phyloP scores from a whole-genome alignment of 92 coral and sea anemone genomes.

The Heteractis magnifica region DNA sequence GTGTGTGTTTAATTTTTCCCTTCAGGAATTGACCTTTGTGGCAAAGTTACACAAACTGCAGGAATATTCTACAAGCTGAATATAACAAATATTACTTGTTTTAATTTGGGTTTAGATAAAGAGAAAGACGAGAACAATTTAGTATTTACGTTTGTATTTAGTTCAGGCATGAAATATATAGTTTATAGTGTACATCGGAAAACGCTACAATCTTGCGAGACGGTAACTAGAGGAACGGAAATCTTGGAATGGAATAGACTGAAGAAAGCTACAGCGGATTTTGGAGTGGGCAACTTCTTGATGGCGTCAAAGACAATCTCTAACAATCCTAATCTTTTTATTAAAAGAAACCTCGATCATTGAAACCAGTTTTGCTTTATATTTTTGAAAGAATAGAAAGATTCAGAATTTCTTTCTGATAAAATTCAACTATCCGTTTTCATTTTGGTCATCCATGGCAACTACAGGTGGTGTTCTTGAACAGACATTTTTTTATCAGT shows the following conservation, averaged over 20 bases:
- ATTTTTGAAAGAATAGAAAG: too few species aligned
- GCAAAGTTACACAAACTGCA: conserved; percentile 19
- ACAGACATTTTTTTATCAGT: too few species aligned
- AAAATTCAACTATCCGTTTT: too few species aligned
- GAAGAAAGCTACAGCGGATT: background rate
- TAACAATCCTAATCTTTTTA: too few species aligned
- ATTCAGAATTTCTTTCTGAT: too few species aligned
- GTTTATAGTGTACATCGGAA: conserved; percentile 32
- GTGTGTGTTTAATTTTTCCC: conserved; percentile 11
- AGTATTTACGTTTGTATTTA: conserved; percentile 22
- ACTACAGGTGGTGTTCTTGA: too few species aligned
- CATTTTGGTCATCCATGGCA: too few species aligned
- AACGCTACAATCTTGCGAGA: conserved; percentile 32
- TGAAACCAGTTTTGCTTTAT: too few species aligned
- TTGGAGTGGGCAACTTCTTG: background rate
- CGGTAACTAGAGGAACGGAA: conserved; percentile 37
- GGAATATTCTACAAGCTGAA: background rate
- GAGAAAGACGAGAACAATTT: background rate
- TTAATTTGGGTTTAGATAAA: background rate
- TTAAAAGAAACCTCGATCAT: too few species aligned
- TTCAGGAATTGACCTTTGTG: conserved; percentile 18
- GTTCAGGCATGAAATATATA: conserved; percentile 14
- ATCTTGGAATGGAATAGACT: conserved; percentile 18
- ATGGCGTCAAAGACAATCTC: too few species aligned
- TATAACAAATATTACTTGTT: background rate